Evolutionary conservation across 1,140 invertebrate genomes (phyloP), one percentile per base, ranked within the genome.

Genomic region (Caenorhabditis tropicalis): DNA sequence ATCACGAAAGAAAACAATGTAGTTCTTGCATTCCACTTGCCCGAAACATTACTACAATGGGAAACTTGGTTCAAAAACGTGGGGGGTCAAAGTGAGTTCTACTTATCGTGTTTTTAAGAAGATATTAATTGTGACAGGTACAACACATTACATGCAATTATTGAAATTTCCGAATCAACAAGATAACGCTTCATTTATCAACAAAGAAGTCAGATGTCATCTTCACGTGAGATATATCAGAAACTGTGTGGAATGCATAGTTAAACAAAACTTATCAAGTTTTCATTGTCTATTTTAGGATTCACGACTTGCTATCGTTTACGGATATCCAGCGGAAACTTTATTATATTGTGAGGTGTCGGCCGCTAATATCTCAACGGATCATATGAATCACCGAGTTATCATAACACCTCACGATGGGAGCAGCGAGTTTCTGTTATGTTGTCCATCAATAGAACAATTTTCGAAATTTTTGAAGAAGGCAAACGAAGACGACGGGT

Each of bases 1-100:
- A 65, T 82, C 2, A 82, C 82, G 12, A 56, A 58, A 48, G 82
- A 82, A n/a, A 12, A 48, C 27, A 65, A 46, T 27, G 36, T 82
- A 6, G 43, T 82, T 16, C 27, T 82, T 9, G 56, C 82, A 29
- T 82, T 82, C 24, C 56, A 82, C n/a, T 36, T 82, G 6, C 56
- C 82, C 15, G 82, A 82, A 51, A 82, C 36, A 27, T 46, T 82
- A 16, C 21, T 82, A 27, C 56, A 65, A n/a, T 82, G 82, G 82
- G 82, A 82, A 58, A 60, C 82, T n/a, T 82, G 82, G 82, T 43
- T 82, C 36, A 82, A 82, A 33, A 82, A 82, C 27, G 60, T 82
- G n/a, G 56, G 82, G 21, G 82, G 82, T 29, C 82, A 82, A 49
- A 82, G 82, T 82, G 31, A 51, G 82, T 65, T 6, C 16, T 15